A percentile compares a stretch with the other conserved stretches of the same genome.
These are phyloP conservation scores for Malacoctenus gilli DNA, from an alignment of 2,797 vertebrate species.

Conservation along the genomic window DNA sequence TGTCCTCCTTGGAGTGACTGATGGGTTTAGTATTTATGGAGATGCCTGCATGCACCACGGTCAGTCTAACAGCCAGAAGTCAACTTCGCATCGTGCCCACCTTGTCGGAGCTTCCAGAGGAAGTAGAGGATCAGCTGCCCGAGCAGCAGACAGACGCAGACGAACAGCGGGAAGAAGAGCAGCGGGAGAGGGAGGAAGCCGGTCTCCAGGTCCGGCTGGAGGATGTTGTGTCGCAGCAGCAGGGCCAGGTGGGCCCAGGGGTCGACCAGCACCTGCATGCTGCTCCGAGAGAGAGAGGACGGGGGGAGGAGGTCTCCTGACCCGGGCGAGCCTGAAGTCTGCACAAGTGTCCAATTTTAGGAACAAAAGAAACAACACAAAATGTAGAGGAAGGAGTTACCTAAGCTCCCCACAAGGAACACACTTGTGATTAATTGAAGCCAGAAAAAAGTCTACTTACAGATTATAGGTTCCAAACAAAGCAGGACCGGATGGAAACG, in stretches of 20 bases:
- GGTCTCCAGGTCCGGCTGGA: conserved; percentile 12
- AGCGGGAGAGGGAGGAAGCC: conserved; percentile 46
- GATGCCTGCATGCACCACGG: too few species aligned
- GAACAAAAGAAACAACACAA: too few species aligned
- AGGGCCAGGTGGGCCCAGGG: conserved; percentile 69
- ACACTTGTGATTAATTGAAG: not conserved
- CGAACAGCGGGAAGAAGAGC: conserved; percentile 57
- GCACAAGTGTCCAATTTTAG: too few species aligned
- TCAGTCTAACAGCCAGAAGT: too few species aligned
- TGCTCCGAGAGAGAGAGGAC: conserved; percentile 8
- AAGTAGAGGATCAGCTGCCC: conserved; percentile 64
- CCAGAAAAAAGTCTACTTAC: conserved; percentile 39
- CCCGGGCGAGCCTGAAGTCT: not conserved
- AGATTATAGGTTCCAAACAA: conserved; percentile 9
- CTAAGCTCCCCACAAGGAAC: not conserved
- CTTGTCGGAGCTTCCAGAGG: conserved; percentile 69
- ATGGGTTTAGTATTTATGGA: too few species aligned
- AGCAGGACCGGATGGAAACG: not conserved
- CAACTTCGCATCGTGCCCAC: conserved; percentile 52
- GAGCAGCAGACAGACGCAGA: conserved; percentile 66
- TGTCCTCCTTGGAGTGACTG: too few species aligned
- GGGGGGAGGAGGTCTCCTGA: not conserved
- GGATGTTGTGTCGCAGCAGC: conserved; percentile 50
- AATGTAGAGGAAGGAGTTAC: too few species aligned
- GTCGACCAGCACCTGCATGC: conserved; percentile 63